Evolutionary conservation across 2,888 invertebrate species (phyloP).

Genomic region (Bunonema sp.): DNA sequence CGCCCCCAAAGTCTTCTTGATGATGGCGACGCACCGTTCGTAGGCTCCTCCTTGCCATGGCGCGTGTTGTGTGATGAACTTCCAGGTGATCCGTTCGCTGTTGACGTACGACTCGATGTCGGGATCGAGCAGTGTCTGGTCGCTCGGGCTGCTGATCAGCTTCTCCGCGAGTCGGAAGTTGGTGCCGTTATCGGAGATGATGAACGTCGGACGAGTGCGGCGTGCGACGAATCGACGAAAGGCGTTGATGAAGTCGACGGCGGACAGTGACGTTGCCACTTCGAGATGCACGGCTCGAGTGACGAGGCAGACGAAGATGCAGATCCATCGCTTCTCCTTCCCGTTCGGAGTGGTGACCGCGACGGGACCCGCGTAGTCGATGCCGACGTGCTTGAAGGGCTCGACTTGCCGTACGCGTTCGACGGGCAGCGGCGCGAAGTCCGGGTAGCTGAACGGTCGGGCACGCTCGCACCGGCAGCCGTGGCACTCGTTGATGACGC

Average conservation of each 20-base stretch:
- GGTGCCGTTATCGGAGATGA: conserved; percentile 43
- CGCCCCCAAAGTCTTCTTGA: no score
- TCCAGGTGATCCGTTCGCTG: no score
- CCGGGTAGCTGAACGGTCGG: conserved; percentile 14
- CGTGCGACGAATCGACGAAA: conserved; percentile 40
- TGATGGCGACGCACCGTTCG: no score
- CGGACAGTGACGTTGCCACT: conserved; percentile 28
- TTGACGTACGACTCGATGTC: no score
- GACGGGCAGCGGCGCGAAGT: conserved; percentile 40
- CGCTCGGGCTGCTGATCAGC: no score
- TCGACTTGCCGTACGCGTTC: conserved; percentile 22
- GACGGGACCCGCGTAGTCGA: conserved; percentile 46
- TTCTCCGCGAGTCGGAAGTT: conserved; percentile 44
- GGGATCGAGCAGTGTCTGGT: no score
- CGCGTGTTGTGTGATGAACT: no score
- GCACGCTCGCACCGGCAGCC: conserved; percentile 26
- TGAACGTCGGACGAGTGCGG: conserved; percentile 31
- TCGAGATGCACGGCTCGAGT: conserved; percentile 46
- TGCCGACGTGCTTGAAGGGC: conserved; percentile 35
- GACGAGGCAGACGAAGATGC: conserved; percentile 45
- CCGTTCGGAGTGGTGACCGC: conserved; percentile 10
- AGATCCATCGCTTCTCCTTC: conserved; percentile 39
- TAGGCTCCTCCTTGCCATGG: no score
- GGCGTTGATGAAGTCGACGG: conserved; percentile 31
- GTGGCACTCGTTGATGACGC: conserved; percentile 35